Percentiles rank a stretch among this genome's conserved stretches.
These are phyloP conservation scores for Stenopsyche tienmushanensis DNA, from an alignment of 1,140 invertebrate genomes.

Conservation along the genomic window DNA sequence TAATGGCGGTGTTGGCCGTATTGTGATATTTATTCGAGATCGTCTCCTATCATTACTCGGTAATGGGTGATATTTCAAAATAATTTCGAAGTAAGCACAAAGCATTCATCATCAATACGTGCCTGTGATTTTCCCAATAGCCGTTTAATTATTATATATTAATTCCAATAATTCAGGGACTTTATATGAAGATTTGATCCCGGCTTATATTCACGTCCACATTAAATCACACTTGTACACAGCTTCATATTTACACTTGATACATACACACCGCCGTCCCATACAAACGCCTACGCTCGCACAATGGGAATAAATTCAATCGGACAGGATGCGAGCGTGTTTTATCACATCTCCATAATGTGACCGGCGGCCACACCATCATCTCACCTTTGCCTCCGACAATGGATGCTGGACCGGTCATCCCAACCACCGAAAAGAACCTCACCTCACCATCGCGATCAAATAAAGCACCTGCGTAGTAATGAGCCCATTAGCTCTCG, in stretches of 20 bases:
- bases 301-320: conserved; percentile 9
- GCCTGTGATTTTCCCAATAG: too few species aligned
- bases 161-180: background rate
- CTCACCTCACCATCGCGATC: background rate
- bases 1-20: too few species aligned
- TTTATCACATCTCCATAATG: background rate
- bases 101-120: too few species aligned
- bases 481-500: background rate
- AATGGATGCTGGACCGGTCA: background rate
- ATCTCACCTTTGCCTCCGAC: background rate
- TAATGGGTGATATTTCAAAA: too few species aligned
- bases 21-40: too few species aligned
- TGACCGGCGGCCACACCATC: background rate
- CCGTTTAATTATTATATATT: too few species aligned
- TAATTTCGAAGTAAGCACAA: too few species aligned
- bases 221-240: background rate
- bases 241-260: background rate
- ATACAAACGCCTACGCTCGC: background rate
- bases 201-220: background rate
- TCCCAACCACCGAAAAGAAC: conserved; percentile 3
- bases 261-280: background rate
- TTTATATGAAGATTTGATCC: background rate
- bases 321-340: conserved; percentile 6
- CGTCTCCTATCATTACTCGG: too few species aligned
- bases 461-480: conserved; percentile 4